Evolutionary conservation across 2,797 vertebrate species (phyloP), one percentile per base, ranked within the genome.

Genomic region (Champsocephalus gunnari): DNA sequence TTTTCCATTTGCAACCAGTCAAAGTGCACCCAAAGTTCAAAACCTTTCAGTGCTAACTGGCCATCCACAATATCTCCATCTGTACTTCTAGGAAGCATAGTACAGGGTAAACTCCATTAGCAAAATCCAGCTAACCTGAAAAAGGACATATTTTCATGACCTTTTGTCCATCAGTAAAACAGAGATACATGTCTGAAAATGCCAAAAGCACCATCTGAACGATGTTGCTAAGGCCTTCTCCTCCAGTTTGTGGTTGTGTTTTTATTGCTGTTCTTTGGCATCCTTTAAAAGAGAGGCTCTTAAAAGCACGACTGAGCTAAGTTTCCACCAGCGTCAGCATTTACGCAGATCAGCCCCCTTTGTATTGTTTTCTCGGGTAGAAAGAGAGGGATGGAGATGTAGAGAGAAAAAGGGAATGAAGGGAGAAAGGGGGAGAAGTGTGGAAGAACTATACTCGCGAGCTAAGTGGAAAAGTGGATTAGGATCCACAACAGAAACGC

Each of bases 401-500:
- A 28, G 79, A 56, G 65, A 34, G 67, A 57, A 60, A 24, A 51
- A 63, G 60, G 14, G 71, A 64, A 65, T 32, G 81, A 56, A 61
- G 24, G 1, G 16, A 4, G 32, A 7, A 10, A 5, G 41, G 45
- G 51, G 47, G 38, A 53, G 9, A 47, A 74, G 61, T 71, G 68
- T 79, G 72, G 58, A 80, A 56, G 84, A 83, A 76, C 84, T 84
- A 88, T 66, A 88, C 75, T 61, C 58, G 85, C 82, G 48, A 50
- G 81, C 88, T 89, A 85, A 91, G 89, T 91, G 88, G 88, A 83
- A 93, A 93, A 92, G 82, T 89, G 88, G 91, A 93, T 93, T 89
- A 92, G 80, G 83, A 84, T 89, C 87, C 87, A 85, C 87, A 85
- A 85, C 87, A 91, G 88, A 89, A 90, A 88, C 49, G 84, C 88